Percentiles rank a stretch among this genome's conserved stretches.
phyloP scores from a whole-genome alignment of 1,140 invertebrate genomes.

The Drosophila malerkotliana region DNA sequence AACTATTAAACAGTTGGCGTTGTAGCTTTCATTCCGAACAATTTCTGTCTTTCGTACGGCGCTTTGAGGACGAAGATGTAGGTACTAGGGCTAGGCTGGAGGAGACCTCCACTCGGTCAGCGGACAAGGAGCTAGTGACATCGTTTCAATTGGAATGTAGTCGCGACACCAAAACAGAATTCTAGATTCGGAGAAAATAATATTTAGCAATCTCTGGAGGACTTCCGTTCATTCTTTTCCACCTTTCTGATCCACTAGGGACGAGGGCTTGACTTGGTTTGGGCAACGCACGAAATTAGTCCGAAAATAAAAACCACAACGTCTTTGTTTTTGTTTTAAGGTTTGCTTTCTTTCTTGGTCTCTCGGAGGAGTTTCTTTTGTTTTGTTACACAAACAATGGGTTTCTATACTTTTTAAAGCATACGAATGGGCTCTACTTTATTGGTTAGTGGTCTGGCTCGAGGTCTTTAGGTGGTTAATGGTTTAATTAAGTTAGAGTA shows the following conservation, averaged over 20 bases:
- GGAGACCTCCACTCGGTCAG: background rate
- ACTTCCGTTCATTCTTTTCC: conserved; percentile 74
- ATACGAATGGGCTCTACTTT: conserved; percentile 64
- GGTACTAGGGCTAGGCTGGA: conserved; percentile 2
- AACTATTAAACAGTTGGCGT: conserved; percentile 36
- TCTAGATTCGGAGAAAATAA: conserved; percentile 76
- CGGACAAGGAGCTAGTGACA: background rate
- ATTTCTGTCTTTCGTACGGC: conserved; percentile 61
- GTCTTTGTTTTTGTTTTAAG: conserved; percentile 57
- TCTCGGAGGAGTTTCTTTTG: background rate
- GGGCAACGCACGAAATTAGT: conserved; percentile 66
- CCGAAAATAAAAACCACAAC: conserved; percentile 80
- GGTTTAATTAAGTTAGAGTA: conserved; percentile 54
- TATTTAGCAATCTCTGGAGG: conserved; percentile 52
- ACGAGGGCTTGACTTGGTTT: conserved; percentile 2
- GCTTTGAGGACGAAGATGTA: background rate
- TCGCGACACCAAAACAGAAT: conserved; percentile 83
- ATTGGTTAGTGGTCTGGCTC: conserved; percentile 75
- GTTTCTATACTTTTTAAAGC: conserved; percentile 51
- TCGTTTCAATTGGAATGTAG: conserved; percentile 5
- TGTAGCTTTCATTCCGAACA: conserved; percentile 70
- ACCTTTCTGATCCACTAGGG: conserved; percentile 38
- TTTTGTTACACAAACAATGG: conserved; percentile 47
- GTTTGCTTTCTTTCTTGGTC: conserved; percentile 3
- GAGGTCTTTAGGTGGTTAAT: conserved; percentile 70